Base-by-base conservation (phyloP, 2,797 vertebrate species). In the Limosa lapponica region DNA sequence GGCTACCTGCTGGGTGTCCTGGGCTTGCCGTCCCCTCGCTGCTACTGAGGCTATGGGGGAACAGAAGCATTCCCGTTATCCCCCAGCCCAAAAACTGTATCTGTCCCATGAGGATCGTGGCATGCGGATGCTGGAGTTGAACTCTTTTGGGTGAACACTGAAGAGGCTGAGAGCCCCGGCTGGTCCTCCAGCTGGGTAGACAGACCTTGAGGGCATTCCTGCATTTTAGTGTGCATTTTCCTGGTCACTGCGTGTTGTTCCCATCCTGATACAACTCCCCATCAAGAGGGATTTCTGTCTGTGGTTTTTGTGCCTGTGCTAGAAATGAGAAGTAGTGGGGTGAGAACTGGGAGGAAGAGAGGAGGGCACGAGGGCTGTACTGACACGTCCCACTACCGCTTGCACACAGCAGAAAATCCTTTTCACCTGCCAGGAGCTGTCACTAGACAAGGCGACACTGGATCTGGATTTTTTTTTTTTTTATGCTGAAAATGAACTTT, bases 401-500 rank as follows among this genome's bases (percentile, higher is more conserved):
- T 16, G 44, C 70, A 90, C 49, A 28, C 24, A 88, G 71, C 48
- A 95, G 41, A 94, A 80, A 64, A 73, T 10, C 51, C 9, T 59
- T 59, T 51, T 49, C 49, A 55, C 49, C 62, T 89, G 25, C 64
- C 61, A 73, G 87, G 16, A 96, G 67, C 84, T 84, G 2, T 30
- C 88, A 34, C 61, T 77, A 69, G 37, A 52, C 43, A 55, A 90
- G 41, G 41, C 9, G 1, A 39, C 87, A 43, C 41, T 51, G 83
- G 71, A 74, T 55, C n/a, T n/a, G n/a, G n/a, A n/a, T n/a, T n/a
- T n/a, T n/a, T n/a, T n/a, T 19, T 82, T 84, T 84, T 91, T 82
- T 78, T 11, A 43, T 37, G 24, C 79, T 32, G 87, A 97, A 96
- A 90, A 97, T 97, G 97, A 93, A 96, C 46, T 69, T 93, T 44